Base-by-base conservation (phyloP, 2,797 vertebrate species). In the Botia kubotai region DNA sequence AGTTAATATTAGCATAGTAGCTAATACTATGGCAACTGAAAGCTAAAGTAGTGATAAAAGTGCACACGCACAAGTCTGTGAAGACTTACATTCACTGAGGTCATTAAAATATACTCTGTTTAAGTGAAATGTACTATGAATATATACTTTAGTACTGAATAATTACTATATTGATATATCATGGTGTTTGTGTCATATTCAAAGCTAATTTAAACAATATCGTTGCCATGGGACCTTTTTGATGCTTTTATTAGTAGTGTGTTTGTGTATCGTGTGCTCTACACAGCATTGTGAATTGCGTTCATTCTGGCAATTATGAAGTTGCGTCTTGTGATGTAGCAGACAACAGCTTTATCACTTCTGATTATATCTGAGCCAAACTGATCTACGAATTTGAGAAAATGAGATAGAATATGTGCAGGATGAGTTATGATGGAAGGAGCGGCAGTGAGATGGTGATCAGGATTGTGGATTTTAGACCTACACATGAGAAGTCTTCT, bases 381-480 rank as follows among this genome's bases (percentile, higher is more conserved):
- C 26, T 60, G 55, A 36, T 36, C 39, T 60, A 7, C 50, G 43
- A 78, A 21, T 50, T 13, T 21, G 76, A 62, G 66, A 77, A 46
- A 14, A 62, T 17, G 55, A 12, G 39, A 78, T 36, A 3, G 29
- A 67, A 66, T 55, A 55, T 50, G 62, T 16, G 16, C 58, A 62
- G 36, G 36, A 48, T n/a, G 46, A 80, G 58, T 55, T 23, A 12
- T 63, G 66, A 75, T 65, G 66, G 68, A 80, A 72, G 58, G 72
- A 80, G 67, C 39, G 21, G 23, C 1, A 33, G 72, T 66, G 23
- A 74, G 11, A 52, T 57, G 29, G 57, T 57, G 57, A 79, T 65
- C 23, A 26, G 7, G 39, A 43, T 8, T 43, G 39, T 1, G 1
- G 39, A 6, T 43, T 43, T 43, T 43, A 43, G 39, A 43, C 21